Evolutionary conservation across 2,113 vertebrate species (phyloP), one percentile per base, ranked within the genome.

Genomic region (Ciconia boyciana): DNA sequence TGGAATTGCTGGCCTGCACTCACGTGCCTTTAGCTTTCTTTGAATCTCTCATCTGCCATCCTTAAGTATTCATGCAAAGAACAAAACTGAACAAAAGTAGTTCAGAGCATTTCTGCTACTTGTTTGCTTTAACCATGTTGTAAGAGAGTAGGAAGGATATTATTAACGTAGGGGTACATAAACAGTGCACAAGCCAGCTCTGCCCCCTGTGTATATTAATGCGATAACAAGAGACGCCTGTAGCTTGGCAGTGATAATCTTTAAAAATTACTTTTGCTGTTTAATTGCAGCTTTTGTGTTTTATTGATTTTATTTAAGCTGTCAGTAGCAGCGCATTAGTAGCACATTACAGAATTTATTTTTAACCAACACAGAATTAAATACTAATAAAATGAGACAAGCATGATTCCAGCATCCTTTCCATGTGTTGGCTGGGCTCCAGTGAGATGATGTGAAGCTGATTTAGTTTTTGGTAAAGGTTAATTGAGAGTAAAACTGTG

Each of bases 381-480:
- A 82, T 87, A 28, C 17, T 69, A 88, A 51, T 65, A 83, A 62
- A 85, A 66, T 61, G 55, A 61, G 62, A 51, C n/a, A 71, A 87
- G 75, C 18, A 9, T 87, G 81, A 75, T 61, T 43, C 74, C 8
- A 25, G n/a, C 52, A 36, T 60, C 22, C 44, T 69, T 72, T 75
- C n/a, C n/a, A 26, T 60, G 52, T 65, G 55, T 77, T 65, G 65
- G 39, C 41, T 85, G 66, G n/a, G 41, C 34, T 94, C 57, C 4
- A 20, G 29, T 83, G 79, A 94, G 86, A 83, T 68, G 44, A n/a
- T 68, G 31, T 46, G 82, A 90, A 91, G 68, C 41, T 81, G 49
- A 55, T 69, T 80, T 87, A 88, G 81, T 32, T 97, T 95, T 58
- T 51, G 78, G 46, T 87, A 79, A 96, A 96, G 84, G 65, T 87